Conservation (phyloP, 1,140 invertebrate genomes). For the Platyscapa corneri region DNA sequence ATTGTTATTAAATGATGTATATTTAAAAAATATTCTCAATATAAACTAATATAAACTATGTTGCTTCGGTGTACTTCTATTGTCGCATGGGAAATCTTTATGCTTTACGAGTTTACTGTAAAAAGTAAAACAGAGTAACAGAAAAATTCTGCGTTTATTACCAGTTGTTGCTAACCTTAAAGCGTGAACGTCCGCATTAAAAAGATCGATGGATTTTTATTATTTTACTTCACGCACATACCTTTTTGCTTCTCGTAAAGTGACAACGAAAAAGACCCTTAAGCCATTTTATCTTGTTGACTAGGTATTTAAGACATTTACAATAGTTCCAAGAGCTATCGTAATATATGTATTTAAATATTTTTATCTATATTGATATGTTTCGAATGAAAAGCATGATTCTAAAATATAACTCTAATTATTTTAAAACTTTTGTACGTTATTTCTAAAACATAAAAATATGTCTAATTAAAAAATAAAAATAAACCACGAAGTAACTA, state of each 20-base stretch:
- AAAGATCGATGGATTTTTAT: conserved; percentile 47
- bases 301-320: conserved; percentile 48
- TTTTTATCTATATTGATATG: background rate
- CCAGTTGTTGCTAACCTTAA: conserved; percentile 16
- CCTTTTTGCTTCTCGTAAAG: conserved; percentile 37
- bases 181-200: conserved; percentile 11
- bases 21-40: no score
- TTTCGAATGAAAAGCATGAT: background rate
- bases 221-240: conserved; percentile 17
- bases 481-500: no score
- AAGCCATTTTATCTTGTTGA: conserved; percentile 43
- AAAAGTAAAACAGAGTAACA: background rate
- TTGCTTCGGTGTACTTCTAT: background rate
- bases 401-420: background rate
- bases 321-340: background rate
- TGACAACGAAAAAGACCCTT: conserved; percentile 22
- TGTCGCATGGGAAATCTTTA: conserved; percentile 13
- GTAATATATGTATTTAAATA: conserved; percentile 6
- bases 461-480: no score
- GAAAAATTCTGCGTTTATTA: conserved; percentile 29
- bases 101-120: conserved; percentile 41
- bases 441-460: background rate
- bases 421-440: background rate
- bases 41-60: no score
- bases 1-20: no score